Percentiles rank a stretch among this genome's conserved stretches.
Evolutionary conservation across 2,888 invertebrate genomes (phyloP).

Genomic region (Leucophenga montana): DNA sequence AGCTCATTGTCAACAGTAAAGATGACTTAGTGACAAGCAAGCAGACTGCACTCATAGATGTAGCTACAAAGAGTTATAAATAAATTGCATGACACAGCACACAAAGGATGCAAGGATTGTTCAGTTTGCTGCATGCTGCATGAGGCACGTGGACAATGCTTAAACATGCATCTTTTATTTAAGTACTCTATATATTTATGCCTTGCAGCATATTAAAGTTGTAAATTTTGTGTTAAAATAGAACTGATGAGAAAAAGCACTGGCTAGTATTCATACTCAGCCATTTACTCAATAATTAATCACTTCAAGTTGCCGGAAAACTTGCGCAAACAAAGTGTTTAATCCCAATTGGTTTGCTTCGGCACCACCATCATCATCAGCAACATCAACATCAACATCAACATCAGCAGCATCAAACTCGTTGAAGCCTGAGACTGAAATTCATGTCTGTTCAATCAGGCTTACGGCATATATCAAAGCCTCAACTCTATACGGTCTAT

Average conservation of each 20-base stretch:
- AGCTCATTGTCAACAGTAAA: constrained; percentile 7
- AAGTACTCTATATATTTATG: too few relatives aligned
- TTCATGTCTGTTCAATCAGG: not conserved
- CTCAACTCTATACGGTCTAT: too few relatives aligned
- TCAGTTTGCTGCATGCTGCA: not conserved
- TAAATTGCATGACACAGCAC: constrained; percentile 5
- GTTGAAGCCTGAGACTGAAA: not conserved
- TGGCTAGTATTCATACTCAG: too few relatives aligned
- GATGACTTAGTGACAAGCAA: constrained; percentile 10
- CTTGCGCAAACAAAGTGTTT: constrained; percentile 52
- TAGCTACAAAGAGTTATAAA: constrained; percentile 6
- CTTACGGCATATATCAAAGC: too few relatives aligned
- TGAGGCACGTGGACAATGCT: not conserved
- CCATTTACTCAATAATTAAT: constrained; percentile 50
- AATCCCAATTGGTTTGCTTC: constrained; percentile 53
- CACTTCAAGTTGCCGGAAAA: constrained; percentile 38
- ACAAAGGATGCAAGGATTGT: not conserved
- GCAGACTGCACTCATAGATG: not conserved
- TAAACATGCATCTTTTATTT: too few relatives aligned
- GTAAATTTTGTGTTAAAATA: too few relatives aligned
- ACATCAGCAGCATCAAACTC: not conserved
- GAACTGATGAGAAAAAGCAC: too few relatives aligned
- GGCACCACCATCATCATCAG: constrained; percentile 7
- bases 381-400: not conserved
- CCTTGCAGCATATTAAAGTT: too few relatives aligned